A percentile compares a stretch with the other conserved stretches of the same genome.
phyloP scores from a whole-genome alignment of 2,797 vertebrate species.

The Phylloscopus collybita region DNA sequence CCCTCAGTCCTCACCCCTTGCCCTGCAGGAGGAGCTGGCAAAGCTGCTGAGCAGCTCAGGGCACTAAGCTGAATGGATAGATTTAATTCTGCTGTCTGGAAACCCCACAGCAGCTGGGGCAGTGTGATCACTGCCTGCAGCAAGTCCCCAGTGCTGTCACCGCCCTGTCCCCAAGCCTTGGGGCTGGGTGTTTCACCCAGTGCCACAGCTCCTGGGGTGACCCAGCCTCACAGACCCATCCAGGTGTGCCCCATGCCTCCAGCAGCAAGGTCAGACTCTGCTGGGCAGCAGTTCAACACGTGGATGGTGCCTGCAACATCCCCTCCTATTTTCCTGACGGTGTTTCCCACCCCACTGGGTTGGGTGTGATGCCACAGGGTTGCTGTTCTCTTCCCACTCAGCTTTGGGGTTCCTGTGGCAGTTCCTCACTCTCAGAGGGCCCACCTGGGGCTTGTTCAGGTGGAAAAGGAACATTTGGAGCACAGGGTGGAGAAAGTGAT shows the following conservation, averaged over 20 bases:
- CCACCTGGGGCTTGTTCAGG: neutral
- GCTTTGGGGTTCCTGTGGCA: neutral
- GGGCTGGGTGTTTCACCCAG: neutral
- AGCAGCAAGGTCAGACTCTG: accelerated
- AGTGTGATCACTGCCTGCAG: accelerated
- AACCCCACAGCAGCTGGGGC: neutral
- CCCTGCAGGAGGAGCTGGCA: neutral
- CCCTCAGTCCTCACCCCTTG: neutral
- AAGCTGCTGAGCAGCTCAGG: neutral
- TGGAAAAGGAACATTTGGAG: neutral
- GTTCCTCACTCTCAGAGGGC: neutral
- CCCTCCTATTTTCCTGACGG: neutral
- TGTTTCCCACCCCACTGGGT: accelerated
- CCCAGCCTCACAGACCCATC: neutral
- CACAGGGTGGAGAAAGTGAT: neutral
- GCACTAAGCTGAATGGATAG: neutral
- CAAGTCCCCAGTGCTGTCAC: neutral
- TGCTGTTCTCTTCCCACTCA: neutral
- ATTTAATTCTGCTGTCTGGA: neutral
- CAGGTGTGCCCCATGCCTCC: neutral
- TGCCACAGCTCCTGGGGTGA: neutral
- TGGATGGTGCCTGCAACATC: neutral
- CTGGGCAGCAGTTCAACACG: accelerated
- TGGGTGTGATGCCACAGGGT: accelerated
- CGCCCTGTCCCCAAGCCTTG: accelerated